Evolutionary conservation across 2,113 vertebrate genomes (phyloP).

Genomic region (Tachycineta bicolor): DNA sequence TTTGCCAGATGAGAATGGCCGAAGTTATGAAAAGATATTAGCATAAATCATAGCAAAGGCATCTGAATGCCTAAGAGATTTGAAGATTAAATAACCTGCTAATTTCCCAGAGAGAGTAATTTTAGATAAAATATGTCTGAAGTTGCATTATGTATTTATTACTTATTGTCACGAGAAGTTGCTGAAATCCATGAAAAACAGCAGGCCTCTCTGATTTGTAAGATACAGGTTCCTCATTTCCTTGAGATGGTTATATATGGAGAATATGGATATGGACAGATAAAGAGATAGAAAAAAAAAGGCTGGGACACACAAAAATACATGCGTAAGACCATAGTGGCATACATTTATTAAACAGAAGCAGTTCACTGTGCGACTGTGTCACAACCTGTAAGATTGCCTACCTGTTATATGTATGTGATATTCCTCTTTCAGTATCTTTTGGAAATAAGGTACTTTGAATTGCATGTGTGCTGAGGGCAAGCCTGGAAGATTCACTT

Average conservation of each 20-base stretch:
- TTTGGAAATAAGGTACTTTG: slow-evolving; percentile 90
- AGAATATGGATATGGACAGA: neutral
- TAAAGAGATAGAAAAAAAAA: neutral
- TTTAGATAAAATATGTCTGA: slow-evolving; percentile 41
- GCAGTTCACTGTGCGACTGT: neutral
- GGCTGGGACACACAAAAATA: neutral
- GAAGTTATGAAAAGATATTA: slow-evolving; percentile 41
- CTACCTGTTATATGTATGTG: slow-evolving; percentile 97
- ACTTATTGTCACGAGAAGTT: neutral
- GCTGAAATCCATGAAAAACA: neutral
- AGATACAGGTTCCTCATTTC: neutral
- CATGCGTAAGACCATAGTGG: neutral
- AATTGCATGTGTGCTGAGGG: slow-evolving; percentile 92
- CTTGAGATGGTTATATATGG: neutral
- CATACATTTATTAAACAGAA: neutral
- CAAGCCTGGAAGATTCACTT: slow-evolving; percentile 95
- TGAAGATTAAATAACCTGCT: slow-evolving; percentile 48
- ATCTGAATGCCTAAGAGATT: slow-evolving; percentile 23
- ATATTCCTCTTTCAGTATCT: slow-evolving; percentile 94
- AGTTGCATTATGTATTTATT: slow-evolving; percentile 5
- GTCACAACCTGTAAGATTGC: neutral
- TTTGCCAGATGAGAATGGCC: slow-evolving; percentile 54
- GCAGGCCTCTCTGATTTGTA: neutral
- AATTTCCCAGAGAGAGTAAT: slow-evolving; percentile 27
- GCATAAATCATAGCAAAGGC: slow-evolving; percentile 35